These are phyloP conservation scores for Coregonus sp. DNA, from an alignment of 2,797 vertebrate species.

Conservation along the genomic window DNA sequence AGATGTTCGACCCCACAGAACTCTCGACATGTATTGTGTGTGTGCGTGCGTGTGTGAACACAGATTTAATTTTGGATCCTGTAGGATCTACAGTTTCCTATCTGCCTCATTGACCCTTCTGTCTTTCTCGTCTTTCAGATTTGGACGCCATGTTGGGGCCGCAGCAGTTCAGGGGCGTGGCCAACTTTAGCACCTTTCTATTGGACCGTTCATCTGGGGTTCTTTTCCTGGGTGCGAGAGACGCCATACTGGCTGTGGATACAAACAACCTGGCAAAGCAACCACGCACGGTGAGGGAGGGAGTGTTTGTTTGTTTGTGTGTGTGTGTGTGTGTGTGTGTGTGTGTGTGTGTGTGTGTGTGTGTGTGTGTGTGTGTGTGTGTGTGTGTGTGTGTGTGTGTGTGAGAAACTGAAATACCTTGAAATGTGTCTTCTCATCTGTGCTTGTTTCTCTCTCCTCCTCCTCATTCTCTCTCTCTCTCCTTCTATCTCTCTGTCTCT, in stretches of 20 bases:
- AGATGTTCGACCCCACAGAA: too few relatives aligned
- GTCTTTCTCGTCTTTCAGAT: conserved; percentile 4
- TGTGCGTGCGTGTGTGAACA: too few relatives aligned
- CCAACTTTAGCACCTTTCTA: conserved; percentile 81
- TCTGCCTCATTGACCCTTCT: not conserved
- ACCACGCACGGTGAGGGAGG: conserved; percentile 48
- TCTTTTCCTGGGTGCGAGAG: conserved; percentile 80
- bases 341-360: conserved; percentile 9
- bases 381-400: not conserved
- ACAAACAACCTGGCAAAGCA: conserved; percentile 54
- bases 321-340: not conserved
- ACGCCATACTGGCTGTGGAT: conserved; percentile 79
- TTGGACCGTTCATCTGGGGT: conserved; percentile 70
- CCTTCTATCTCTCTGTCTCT: conserved; percentile 6
- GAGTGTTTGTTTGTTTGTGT: not conserved
- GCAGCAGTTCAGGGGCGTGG: conserved; percentile 49
- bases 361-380: not conserved
- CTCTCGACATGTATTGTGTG: too few relatives aligned
- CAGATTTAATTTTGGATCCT: not conserved
- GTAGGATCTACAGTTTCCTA: not conserved
- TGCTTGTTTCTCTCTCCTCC: not conserved
- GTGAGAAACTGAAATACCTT: not conserved
- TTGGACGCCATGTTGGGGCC: conserved; percentile 52
- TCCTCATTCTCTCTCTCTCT: conserved; percentile 29
- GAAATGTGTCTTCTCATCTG: not conserved